Conservation (phyloP, 1,140 invertebrate genomes). For the Drosophila elegans region DNA sequence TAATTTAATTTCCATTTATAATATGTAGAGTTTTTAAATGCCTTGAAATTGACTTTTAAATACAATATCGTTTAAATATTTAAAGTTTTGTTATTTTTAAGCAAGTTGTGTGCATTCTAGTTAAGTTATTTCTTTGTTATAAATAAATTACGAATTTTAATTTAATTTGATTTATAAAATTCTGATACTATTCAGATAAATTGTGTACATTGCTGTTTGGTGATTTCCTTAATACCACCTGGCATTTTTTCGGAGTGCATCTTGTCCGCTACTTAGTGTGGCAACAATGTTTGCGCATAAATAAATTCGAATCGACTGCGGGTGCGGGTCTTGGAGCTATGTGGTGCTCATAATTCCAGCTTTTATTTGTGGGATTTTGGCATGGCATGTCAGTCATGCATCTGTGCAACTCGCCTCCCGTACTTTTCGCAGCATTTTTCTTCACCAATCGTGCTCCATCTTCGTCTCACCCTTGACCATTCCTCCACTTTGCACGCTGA, state of each 20-base stretch:
- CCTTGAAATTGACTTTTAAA: no score
- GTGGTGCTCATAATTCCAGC: constrained; percentile 80
- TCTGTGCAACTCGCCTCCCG: constrained; percentile 28
- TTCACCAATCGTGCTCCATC: neutral
- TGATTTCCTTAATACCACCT: neutral
- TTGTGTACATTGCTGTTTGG: no score
- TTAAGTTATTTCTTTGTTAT: no score
- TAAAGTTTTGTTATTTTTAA: no score
- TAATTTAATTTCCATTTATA: neutral
- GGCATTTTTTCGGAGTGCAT: constrained; percentile 25
- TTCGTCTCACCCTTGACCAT: neutral
- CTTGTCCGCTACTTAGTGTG: constrained; percentile 38
- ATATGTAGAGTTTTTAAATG: no score
- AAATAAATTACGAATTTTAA: no score
- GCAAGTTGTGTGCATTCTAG: no score
- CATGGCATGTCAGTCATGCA: constrained; percentile 80
- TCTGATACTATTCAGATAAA: no score
- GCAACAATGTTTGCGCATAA: constrained; percentile 81
- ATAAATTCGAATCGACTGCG: constrained; percentile 74
- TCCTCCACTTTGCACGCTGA: constrained; percentile 57
- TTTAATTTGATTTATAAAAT: no score
- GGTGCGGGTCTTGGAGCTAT: constrained; percentile 22
- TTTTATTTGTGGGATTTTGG: constrained; percentile 83
- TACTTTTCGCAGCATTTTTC: neutral
- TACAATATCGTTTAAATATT: no score